Conservation (phyloP, 1,140 invertebrate species). For the Papilio machaon region DNA sequence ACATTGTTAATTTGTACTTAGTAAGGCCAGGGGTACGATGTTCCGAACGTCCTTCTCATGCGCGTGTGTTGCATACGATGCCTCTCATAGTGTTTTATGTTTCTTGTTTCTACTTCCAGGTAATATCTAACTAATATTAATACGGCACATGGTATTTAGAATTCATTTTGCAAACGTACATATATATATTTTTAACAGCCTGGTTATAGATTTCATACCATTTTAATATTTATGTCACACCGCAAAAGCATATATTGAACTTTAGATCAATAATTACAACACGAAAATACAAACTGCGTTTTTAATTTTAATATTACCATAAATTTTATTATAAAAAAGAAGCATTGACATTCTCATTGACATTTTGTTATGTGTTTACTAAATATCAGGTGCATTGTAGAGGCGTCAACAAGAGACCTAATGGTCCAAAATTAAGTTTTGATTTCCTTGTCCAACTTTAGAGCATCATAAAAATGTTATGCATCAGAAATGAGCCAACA, state of each 20-base stretch:
- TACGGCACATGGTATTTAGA: not conserved
- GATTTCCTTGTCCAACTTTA: constrained; percentile 52
- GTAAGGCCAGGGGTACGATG: constrained; percentile 31
- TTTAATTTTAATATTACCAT: constrained; percentile 12
- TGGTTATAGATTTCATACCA: not conserved
- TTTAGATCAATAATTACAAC: constrained; percentile 25
- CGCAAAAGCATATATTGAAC: constrained; percentile 18
- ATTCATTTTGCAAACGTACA: not conserved
- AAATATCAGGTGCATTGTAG: constrained; percentile 32
- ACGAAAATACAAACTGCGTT: constrained; percentile 31
- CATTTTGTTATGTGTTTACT: constrained; percentile 29
- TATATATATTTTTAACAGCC: not conserved
- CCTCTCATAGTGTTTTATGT: constrained; percentile 17
- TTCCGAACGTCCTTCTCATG: constrained; percentile 34
- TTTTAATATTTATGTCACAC: not conserved
- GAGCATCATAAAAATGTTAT: constrained; percentile 48
- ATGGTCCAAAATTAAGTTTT: constrained; percentile 54
- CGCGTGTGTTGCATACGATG: constrained; percentile 31
- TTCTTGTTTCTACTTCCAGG: constrained; percentile 16
- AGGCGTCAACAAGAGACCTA: constrained; percentile 44
- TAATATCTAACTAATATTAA: constrained; percentile 20
- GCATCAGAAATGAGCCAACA: constrained; percentile 61
- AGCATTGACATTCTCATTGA: constrained; percentile 27
- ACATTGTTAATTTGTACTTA: constrained; percentile 39
- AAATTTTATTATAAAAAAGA: constrained; percentile 28